Conservation (phyloP, 37 sponge, comb jelly and placozoan genomes). For the Spongilla lacustris region DNA sequence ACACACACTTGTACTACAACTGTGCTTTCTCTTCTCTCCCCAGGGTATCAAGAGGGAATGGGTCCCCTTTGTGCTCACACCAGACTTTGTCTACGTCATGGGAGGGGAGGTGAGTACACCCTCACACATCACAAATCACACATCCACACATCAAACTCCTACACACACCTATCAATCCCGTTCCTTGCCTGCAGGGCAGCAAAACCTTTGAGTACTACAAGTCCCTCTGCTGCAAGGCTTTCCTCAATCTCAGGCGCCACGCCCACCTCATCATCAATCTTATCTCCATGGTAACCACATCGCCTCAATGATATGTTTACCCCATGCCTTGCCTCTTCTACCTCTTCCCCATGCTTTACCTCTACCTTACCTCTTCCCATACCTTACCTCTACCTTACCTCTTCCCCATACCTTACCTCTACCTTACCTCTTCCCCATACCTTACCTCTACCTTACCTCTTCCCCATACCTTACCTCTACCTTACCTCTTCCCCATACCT, state of each 20-base stretch:
- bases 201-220: constrained; percentile 48
- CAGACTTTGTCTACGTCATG: constrained; percentile 88
- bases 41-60: constrained; percentile 79
- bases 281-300: constrained; percentile 62
- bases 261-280: constrained; percentile 77
- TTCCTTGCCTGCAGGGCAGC: constrained; percentile 56
- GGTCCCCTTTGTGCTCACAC: constrained; percentile 87
- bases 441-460: not conserved
- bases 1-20: no score
- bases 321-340: not conserved
- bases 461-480: not conserved
- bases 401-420: not conserved
- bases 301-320: not conserved
- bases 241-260: constrained; percentile 53
- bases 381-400: not conserved
- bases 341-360: not conserved
- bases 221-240: constrained; percentile 60
- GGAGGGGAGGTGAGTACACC: constrained; percentile 70
- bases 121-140: not conserved
- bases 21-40: not conserved
- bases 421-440: constrained; percentile 2
- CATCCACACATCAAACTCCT: not conserved
- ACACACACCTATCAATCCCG: not conserved
- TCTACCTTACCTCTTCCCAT: no score
- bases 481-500: no score